These are phyloP conservation scores for Ips nitidus DNA, from an alignment of 1,140 invertebrate genomes.

Conservation along the genomic window DNA sequence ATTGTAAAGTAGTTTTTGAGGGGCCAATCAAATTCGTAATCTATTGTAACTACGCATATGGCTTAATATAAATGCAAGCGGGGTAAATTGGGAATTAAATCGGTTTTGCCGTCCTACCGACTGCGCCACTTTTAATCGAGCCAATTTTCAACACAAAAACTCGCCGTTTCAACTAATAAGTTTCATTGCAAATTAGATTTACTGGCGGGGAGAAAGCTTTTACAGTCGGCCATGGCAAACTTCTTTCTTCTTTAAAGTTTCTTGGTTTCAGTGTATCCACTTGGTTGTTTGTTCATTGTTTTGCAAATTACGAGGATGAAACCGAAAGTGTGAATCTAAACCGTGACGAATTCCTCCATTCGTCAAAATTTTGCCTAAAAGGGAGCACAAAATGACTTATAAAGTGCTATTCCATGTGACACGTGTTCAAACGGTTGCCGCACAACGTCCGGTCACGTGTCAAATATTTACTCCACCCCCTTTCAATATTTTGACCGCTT, in stretches of 20 bases:
- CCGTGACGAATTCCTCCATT: slow-evolving; percentile 30
- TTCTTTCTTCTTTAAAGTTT: background rate
- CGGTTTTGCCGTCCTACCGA: background rate
- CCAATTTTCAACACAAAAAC: slow-evolving; percentile 48
- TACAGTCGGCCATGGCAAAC: slow-evolving; percentile 24
- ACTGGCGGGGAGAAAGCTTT: slow-evolving; percentile 48
- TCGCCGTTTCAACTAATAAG: slow-evolving; percentile 50
- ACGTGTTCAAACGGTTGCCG: slow-evolving; percentile 13
- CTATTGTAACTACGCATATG: slow-evolving; percentile 1
- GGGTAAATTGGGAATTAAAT: background rate
- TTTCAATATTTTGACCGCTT: slow-evolving; percentile 30
- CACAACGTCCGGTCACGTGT: slow-evolving; percentile 29
- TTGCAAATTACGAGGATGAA: slow-evolving; percentile 18
- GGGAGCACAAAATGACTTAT: slow-evolving; percentile 23
- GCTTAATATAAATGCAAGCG: background rate
- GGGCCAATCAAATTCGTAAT: slow-evolving; percentile 1
- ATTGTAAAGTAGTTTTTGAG: background rate
- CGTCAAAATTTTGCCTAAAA: slow-evolving; percentile 29
- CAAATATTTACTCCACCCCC: slow-evolving; percentile 30
- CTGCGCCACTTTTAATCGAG: slow-evolving; percentile 40
- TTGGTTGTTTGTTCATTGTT: slow-evolving; percentile 13
- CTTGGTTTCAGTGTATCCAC: background rate
- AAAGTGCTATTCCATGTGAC: slow-evolving; percentile 35
- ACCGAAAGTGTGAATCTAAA: background rate
- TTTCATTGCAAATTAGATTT: slow-evolving; percentile 52